A percentile compares a stretch with the other conserved stretches of the same genome.
Conservation (phyloP, 2,888 invertebrate species). For the Tolmerus cingulatus region DNA sequence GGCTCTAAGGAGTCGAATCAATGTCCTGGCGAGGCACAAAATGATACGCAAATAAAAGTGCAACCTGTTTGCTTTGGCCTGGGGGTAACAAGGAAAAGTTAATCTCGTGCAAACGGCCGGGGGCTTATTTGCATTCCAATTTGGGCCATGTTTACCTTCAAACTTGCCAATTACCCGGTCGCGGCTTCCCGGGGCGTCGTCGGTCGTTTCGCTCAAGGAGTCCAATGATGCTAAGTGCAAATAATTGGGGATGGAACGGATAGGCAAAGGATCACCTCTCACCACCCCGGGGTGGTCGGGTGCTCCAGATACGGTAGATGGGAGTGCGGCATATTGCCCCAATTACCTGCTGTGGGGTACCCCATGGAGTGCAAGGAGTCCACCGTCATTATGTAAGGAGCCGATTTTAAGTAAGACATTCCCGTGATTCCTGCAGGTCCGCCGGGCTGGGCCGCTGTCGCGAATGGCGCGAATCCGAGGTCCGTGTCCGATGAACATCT, state of each 20-base stretch:
- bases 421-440: constrained; percentile 66
- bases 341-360: constrained; percentile 67
- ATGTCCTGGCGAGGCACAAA: not conserved
- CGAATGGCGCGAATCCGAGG: constrained; percentile 69
- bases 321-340: constrained; percentile 31
- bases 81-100: constrained; percentile 48
- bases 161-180: constrained; percentile 45
- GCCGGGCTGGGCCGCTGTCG: constrained; percentile 58
- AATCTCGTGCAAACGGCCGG: constrained; percentile 53
- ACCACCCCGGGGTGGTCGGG: not conserved
- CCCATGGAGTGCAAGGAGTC: constrained; percentile 75
- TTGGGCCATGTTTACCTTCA: constrained; percentile 46
- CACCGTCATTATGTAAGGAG: constrained; percentile 70
- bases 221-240: not conserved
- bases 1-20: not conserved
- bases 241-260: not conserved
- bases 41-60: constrained; percentile 49
- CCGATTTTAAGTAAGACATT: constrained; percentile 69
- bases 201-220: not conserved
- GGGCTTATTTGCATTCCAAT: constrained; percentile 50
- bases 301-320: not conserved
- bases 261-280: not conserved
- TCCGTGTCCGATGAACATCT: constrained; percentile 69
- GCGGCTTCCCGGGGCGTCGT: constrained; percentile 2
- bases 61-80: constrained; percentile 1